Base-by-base conservation (phyloP, 2,797 vertebrate genomes). In the Thunnus albacares region DNA sequence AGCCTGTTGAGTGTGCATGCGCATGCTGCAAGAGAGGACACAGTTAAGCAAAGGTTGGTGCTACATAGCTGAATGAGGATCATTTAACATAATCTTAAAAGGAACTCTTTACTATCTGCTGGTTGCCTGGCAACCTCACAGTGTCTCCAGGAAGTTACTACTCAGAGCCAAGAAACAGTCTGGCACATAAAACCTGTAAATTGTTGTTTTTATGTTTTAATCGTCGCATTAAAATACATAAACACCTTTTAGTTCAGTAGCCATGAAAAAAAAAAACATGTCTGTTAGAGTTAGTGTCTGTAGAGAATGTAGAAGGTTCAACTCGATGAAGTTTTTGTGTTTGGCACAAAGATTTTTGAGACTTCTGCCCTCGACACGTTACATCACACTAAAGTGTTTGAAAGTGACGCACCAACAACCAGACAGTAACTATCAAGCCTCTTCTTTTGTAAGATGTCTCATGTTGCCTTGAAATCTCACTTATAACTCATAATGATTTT, bases 1-100 rank as follows among this genome's bases (percentile, higher is more conserved):
- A 99, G 88, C 98, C 98, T 11, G 98, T 97, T 3, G 98, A 99
- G 89, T 99, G 98, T 69, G 94, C 96, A 2, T 99, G 98, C 4
- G 98, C 98, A 0, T 99, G 98, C 97, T 99, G 98, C 17, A 51
- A 51, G 47, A 51, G 47, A 51, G 14, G 41, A 43, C 41, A 43
- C 41, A 14, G 41, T 43, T 43, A 43, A 11, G 13, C 18, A 20
- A 20, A 51, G 2, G 18, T 20, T 47, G 18, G 6, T 17, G 45
- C 4, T 47, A 47, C 41, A 3, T 45, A 17, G 43, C 43, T 45
- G 43, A 45, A 45, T 45, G 13, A 13, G 13, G 43, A 45, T 45
- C 43, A 45, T 45, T 45, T 45, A 2, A 49, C 2, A 51, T 18
- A n/a, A n/a, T 51, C 18, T 7, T 51, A 20, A 51, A 6, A 18